Percentiles rank a stretch among this genome's conserved stretches.
These are phyloP conservation scores for Calephelis perditalis DNA, from an alignment of 2,888 invertebrate species.

Conservation along the genomic window DNA sequence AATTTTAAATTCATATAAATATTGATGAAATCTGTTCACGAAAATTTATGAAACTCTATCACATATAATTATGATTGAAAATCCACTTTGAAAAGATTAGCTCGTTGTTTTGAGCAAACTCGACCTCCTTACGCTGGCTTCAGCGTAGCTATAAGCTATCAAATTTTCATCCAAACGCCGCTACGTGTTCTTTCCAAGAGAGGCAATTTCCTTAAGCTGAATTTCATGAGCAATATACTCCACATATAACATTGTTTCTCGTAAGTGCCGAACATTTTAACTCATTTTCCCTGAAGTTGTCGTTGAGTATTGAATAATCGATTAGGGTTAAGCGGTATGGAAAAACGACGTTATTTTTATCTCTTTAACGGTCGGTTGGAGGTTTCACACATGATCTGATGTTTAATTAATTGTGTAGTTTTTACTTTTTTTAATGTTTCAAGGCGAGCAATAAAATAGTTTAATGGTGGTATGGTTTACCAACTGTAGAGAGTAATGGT, in stretches of 20 bases:
- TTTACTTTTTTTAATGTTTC: background rate
- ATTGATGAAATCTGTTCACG: background rate
- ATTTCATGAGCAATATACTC: slow-evolving; percentile 70
- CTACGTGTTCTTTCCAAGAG: slow-evolving; percentile 54
- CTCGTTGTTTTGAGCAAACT: slow-evolving; percentile 12
- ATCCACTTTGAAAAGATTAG: slow-evolving; percentile 7
- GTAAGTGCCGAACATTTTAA: slow-evolving; percentile 45
- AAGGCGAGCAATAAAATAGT: background rate
- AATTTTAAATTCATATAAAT: background rate
- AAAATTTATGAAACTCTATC: background rate
- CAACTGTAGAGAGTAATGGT: no score
- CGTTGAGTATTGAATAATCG: slow-evolving; percentile 29
- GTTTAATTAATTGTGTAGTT: slow-evolving; percentile 2
- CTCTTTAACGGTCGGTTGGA: slow-evolving; percentile 15
- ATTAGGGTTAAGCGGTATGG: slow-evolving; percentile 31
- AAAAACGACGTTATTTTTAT: slow-evolving; percentile 27
- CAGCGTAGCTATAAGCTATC: slow-evolving; percentile 65
- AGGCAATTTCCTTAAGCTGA: slow-evolving; percentile 73
- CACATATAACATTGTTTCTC: slow-evolving; percentile 58
- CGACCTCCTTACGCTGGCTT: slow-evolving; percentile 36
- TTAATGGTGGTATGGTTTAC: no score
- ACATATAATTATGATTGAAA: background rate
- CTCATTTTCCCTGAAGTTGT: slow-evolving; percentile 41
- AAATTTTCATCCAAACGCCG: slow-evolving; percentile 61
- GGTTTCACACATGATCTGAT: slow-evolving; percentile 15